phyloP scores from a whole-genome alignment of 2,797 vertebrate species.

The Hapalemur alaotrensis region DNA sequence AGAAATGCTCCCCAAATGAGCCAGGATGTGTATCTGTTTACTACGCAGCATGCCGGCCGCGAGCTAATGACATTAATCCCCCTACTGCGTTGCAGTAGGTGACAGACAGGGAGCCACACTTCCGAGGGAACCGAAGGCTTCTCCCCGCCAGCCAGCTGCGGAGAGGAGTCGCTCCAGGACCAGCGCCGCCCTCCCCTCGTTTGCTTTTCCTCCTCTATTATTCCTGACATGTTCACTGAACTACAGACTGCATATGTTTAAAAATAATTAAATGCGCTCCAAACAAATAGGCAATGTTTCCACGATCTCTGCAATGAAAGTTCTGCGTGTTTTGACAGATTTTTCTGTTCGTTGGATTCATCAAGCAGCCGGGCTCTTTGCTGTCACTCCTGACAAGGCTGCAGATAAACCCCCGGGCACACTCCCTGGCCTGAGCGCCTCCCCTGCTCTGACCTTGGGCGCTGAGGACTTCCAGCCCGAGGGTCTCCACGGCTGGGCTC shows the following conservation, averaged over 20 bases:
- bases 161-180: conserved; percentile 33
- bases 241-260: conserved; percentile 80
- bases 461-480: neutral
- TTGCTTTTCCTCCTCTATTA: conserved; percentile 61
- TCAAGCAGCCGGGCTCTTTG: conserved; percentile 58
- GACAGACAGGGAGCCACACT: conserved; percentile 75
- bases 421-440: neutral
- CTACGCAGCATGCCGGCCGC: conserved; percentile 53
- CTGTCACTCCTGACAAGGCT: conserved; percentile 64
- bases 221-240: conserved; percentile 75
- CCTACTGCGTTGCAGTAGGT: conserved; percentile 74
- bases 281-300: conserved; percentile 67
- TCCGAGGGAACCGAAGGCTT: conserved; percentile 50
- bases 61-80: conserved; percentile 77
- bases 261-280: conserved; percentile 63
- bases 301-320: neutral
- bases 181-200: neutral
- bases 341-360: conserved; percentile 50
- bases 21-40: conserved; percentile 69
- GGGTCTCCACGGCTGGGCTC: neutral
- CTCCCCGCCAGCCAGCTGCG: conserved; percentile 62
- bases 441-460: neutral
- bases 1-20: conserved; percentile 53
- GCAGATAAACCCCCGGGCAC: conserved; percentile 59
- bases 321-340: conserved; percentile 71